Conservation (phyloP, 2,113 vertebrate species). For the Percopsis transmontana region DNA sequence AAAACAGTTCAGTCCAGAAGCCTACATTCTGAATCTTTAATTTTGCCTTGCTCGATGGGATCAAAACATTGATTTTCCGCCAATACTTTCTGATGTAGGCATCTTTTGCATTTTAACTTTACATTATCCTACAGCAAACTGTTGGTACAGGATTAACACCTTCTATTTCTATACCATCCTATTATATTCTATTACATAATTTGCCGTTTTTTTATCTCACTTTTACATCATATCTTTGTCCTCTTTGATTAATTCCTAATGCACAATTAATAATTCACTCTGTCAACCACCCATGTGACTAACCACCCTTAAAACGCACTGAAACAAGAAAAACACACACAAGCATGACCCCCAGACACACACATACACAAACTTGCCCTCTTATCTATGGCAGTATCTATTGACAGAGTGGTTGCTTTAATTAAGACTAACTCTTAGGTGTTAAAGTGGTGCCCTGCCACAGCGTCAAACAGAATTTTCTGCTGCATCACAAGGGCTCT, state of each 20-base stretch:
- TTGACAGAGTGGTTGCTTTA: conserved; percentile 50
- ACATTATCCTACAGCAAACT: too few species aligned
- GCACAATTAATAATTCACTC: conserved; percentile 47
- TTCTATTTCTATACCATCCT: too few species aligned
- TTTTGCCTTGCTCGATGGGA: conserved; percentile 7
- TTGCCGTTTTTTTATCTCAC: background rate
- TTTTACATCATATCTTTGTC: background rate
- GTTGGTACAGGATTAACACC: too few species aligned
- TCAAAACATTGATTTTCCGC: too few species aligned
- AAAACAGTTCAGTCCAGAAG: conserved; percentile 27
- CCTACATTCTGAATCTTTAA: conserved; percentile 23
- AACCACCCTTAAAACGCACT: conserved; percentile 5
- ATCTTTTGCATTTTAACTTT: too few species aligned
- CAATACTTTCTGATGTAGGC: too few species aligned
- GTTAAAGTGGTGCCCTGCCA: conserved; percentile 45
- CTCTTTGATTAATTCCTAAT: conserved; percentile 22
- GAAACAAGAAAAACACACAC: background rate
- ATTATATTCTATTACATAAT: too few species aligned
- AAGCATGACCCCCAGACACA: background rate
- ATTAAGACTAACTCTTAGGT: conserved; percentile 37
- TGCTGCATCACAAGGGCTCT: conserved; percentile 38
- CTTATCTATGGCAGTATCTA: conserved; percentile 36
- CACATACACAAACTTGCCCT: conserved; percentile 29
- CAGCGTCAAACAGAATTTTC: conserved; percentile 36
- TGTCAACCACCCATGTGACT: conserved; percentile 47